Evolutionary conservation across 2,888 invertebrate species (phyloP).

Genomic region (Luperina nickerlii): DNA sequence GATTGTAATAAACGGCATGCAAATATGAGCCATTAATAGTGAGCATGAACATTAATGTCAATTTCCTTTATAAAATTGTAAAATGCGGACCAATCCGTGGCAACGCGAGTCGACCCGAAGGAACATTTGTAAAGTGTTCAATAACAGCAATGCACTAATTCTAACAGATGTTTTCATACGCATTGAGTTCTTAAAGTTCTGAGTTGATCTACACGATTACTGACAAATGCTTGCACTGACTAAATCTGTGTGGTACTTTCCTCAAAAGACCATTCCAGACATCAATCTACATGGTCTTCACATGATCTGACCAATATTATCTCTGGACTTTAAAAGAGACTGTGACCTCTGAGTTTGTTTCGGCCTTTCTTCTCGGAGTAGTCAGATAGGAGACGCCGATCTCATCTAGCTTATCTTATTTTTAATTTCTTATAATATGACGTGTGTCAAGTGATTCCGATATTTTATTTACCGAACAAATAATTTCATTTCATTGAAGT

Average conservation of each 20-base stretch:
- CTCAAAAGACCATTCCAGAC: not conserved
- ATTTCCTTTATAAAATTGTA: slow-evolving; percentile 22
- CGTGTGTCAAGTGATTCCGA: not conserved
- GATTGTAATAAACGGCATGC: slow-evolving; percentile 37
- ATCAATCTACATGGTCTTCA: not conserved
- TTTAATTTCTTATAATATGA: not conserved
- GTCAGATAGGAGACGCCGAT: not conserved
- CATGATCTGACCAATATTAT: not conserved
- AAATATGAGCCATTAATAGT: slow-evolving; percentile 22
- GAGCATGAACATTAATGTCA: slow-evolving; percentile 19
- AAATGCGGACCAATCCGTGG: slow-evolving; percentile 1
- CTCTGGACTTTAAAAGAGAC: not conserved
- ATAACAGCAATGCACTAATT: not conserved
- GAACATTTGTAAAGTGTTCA: not conserved
- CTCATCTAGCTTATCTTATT: not conserved
- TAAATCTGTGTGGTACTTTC: not conserved
- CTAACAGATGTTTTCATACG: not conserved
- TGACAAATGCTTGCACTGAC: not conserved
- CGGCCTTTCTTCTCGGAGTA: not conserved
- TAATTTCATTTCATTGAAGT: not conserved
- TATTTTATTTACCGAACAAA: not conserved
- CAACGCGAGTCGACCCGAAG: not conserved
- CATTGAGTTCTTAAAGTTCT: not conserved
- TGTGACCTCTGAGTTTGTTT: too few relatives aligned
- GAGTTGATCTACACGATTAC: not conserved